Base-by-base conservation (phyloP, 64 coral and sea anemone genomes). In the Acropora tenuis region DNA sequence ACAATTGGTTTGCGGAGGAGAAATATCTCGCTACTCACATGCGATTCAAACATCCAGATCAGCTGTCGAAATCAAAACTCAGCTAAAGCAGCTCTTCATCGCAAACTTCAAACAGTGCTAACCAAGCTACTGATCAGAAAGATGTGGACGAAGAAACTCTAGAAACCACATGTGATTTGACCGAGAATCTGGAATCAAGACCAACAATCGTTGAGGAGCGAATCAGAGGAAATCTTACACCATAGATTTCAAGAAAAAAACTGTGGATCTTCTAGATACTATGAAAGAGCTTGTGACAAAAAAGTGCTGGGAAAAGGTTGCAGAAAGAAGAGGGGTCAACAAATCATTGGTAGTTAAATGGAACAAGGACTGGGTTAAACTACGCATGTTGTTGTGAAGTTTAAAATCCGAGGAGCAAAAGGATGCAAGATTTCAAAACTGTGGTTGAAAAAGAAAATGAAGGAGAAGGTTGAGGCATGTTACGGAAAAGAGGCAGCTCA, bases 271-370 rank as follows among this genome's bases (percentile, higher is more conserved):
- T 90, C 89, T 90, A 82, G 89, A 90, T 49, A 82, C 78, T 41
- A 90, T 90, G 89, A 90, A 90, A 90, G 89, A 90, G 89, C 89
- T 90, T 49, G 75, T 74, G 48, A 90, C 78, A 90, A 83, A 90
- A 90, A 90, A 82, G 63, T 65, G 82, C 78, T 90, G 89, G 89
- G 89, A 90, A 90, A 90, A 90, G 48, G 89, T 90, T 75, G 78
- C 89, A 90, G 89, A 90, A 83, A 86, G 83, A 86, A 86, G 83
- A 48, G 83, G 83, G 48, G 49, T 83, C 89, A 91, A 48, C 89
- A 91, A 91, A 91, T 91, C 89, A 84, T 84, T 84, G 69, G 80
- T 84, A 59, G 89, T 91, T 84, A 84, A 91, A 90, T 91, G 89
- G 89, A 91, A 91, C 89, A 91, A 83, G 41, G 89, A 86, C 83